phyloP scores from a whole-genome alignment of 2,797 vertebrate species.

The Hemibagrus guttatus region DNA sequence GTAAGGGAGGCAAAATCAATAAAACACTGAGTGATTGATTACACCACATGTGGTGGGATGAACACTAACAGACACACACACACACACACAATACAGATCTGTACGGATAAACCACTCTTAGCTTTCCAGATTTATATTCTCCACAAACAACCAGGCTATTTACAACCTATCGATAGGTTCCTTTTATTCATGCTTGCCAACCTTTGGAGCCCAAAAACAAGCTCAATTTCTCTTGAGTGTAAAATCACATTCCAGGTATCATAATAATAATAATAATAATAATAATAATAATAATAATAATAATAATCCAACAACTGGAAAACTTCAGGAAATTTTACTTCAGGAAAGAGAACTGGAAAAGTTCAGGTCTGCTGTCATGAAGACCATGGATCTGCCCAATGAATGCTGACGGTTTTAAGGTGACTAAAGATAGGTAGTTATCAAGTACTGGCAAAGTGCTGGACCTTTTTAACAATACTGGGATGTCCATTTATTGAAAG shows the following conservation, averaged over 20 bases:
- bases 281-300: background rate
- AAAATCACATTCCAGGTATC: background rate
- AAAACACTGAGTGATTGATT: constrained; percentile 40
- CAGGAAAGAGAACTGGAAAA: no score
- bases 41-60: constrained; percentile 28
- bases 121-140: background rate
- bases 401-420: background rate
- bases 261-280: background rate
- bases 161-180: background rate
- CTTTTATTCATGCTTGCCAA: background rate
- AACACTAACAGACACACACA: constrained; percentile 24
- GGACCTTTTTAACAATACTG: background rate
- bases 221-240: background rate
- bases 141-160: background rate
- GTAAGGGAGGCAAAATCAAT: constrained; percentile 34
- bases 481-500: background rate
- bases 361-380: background rate
- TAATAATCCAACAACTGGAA: background rate
- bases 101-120: constrained; percentile 3
- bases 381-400: no score
- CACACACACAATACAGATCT: background rate
- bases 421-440: background rate
- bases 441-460: background rate
- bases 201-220: background rate
- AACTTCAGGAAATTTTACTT: no score